phyloP scores from a whole-genome alignment of 2,113 vertebrate genomes.

The Thermophis baileyi region DNA sequence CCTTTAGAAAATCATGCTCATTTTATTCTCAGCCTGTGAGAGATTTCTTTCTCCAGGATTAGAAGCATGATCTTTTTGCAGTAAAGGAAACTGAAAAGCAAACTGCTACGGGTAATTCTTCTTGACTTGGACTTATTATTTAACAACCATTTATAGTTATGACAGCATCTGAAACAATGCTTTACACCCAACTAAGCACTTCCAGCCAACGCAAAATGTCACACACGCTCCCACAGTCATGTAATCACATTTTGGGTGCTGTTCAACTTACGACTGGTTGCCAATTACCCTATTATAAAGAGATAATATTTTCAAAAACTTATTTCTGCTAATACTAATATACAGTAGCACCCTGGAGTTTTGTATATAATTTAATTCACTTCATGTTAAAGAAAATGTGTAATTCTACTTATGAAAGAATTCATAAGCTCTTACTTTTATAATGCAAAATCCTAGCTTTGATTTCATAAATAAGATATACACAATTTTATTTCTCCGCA shows the following conservation, averaged over 20 bases:
- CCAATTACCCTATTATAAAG: not conserved
- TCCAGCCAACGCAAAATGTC: not conserved
- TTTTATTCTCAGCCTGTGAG: not conserved
- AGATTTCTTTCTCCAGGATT: not conserved
- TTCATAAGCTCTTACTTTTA: not conserved
- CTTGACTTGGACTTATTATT: not conserved
- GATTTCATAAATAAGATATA: not conserved
- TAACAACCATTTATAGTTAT: not conserved
- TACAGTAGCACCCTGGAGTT: not conserved
- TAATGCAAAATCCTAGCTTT: not conserved
- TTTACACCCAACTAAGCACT: not conserved
- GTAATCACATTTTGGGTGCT: not conserved
- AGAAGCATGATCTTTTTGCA: not conserved
- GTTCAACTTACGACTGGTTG: not conserved
- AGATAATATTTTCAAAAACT: not conserved
- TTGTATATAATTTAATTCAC: not conserved
- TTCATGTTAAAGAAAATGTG: not conserved
- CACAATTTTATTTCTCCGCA: not conserved
- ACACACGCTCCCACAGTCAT: not conserved
- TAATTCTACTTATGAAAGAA: not conserved
- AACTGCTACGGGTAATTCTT: not conserved
- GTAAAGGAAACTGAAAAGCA: not conserved
- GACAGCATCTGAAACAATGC: not conserved
- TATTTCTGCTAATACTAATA: not conserved
- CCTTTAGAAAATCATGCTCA: not conserved